phyloP scores from a whole-genome alignment of 2,888 invertebrate species.

The Creontiades dilutus region DNA sequence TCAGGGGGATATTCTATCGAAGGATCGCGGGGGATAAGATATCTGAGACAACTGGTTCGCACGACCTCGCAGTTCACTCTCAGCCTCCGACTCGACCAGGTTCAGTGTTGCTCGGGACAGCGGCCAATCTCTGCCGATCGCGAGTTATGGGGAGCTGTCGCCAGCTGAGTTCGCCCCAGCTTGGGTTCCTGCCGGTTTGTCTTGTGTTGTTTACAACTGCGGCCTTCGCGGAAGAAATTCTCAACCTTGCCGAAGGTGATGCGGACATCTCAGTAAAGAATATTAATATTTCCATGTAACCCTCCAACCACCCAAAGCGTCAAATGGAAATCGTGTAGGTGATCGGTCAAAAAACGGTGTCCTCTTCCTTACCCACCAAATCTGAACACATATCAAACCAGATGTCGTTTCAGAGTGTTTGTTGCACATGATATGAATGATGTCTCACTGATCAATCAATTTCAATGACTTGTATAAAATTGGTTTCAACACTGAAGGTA shows the following conservation, averaged over 20 bases:
- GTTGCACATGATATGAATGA: too few species aligned
- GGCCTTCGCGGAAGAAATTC: neutral
- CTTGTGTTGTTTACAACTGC: neutral
- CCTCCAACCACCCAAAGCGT: too few species aligned
- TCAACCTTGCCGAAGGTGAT: neutral
- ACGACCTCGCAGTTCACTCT: neutral
- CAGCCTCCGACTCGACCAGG: neutral
- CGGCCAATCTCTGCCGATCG: too few species aligned
- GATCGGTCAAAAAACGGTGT: neutral
- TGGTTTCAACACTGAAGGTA: too few species aligned
- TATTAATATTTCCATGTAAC: neutral
- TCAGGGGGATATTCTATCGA: neutral
- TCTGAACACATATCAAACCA: neutral
- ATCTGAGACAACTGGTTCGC: neutral
- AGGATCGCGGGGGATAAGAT: neutral
- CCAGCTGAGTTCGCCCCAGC: neutral
- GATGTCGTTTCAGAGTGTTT: neutral
- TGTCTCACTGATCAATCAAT: too few species aligned
- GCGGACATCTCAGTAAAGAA: neutral
- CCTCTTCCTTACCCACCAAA: too few species aligned
- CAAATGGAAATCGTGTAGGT: too few species aligned
- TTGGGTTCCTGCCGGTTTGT: neutral
- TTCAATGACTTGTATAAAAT: too few species aligned
- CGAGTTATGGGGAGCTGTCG: neutral
- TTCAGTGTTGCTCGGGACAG: neutral